Base-by-base conservation (phyloP, 30 jellyfish, hydroid and myxozoan genomes). In the Turritopsis rubra region DNA sequence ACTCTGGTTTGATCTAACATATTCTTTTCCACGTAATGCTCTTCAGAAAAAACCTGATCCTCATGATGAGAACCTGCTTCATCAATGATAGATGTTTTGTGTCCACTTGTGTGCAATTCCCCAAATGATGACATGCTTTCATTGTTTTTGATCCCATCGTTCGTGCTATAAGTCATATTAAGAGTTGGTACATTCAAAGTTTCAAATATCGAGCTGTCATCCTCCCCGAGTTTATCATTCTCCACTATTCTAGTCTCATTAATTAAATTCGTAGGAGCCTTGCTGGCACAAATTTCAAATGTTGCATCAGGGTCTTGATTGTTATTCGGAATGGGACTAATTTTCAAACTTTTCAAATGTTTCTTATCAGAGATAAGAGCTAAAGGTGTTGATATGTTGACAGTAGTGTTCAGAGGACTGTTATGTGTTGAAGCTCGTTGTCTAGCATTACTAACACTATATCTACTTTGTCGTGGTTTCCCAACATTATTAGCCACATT, bases 331-430 rank as follows among this genome's bases (percentile, higher is more conserved):
- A 82, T 82, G 1, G 88, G 88, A 66, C 88, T 82, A 65, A 82
- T 82, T 82, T 82, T 82, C 72, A 82, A 82, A 66, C 28, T 18
- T 52, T 82, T 71, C 20, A 82, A 52, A 66, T 82, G 88, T 29
- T 82, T 71, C 28, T 29, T 29, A 74, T 31, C 82, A 1, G 87
- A 65, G 22, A 52, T 68, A 1, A 68, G 24, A 7, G 70, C 60
- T 72, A 52, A 82, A 3, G 88, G 88, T 25, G 88, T 82, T 54
- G 88, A 82, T 52, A 82, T 82, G 20, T 24, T 82, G 53, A 25
- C 88, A 16, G 70, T 66, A 29, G 52, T 28, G 28, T 52, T 68
- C 17, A n/a, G 77, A n/a, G 77, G 30, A 68, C 30, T 66, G 30
- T 65, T 66, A 0, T 24, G 73, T 24, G 85, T 66, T 0, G 88